Conservation (phyloP, 2,113 vertebrate genomes). For the Abramis brama region DNA sequence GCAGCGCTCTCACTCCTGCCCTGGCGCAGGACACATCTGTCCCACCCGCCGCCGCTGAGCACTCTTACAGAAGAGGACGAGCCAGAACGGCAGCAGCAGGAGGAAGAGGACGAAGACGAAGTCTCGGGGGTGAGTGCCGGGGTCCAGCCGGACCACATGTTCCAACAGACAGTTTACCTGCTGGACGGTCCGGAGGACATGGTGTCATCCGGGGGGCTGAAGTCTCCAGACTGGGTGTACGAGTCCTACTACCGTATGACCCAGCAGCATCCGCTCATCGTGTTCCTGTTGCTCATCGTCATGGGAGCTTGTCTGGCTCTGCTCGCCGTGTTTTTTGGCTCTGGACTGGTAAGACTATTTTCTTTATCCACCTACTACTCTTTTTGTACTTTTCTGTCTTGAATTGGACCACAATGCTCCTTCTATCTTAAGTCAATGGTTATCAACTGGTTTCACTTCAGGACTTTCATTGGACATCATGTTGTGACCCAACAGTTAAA, state of each 20-base stretch:
- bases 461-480: constrained; percentile 38
- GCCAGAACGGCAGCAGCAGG: constrained; percentile 39
- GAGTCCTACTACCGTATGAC: constrained; percentile 99
- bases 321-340: constrained; percentile 94
- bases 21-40: constrained; percentile 46
- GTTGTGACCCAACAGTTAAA: background rate
- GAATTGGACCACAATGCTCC: background rate
- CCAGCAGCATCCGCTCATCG: constrained; percentile 98
- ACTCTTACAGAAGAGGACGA: constrained; percentile 51
- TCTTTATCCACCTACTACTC: background rate
- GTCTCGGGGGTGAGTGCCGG: constrained; percentile 2
- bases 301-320: constrained; percentile 95
- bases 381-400: background rate
- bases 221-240: constrained; percentile 93
- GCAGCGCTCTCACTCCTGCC: constrained; percentile 59
- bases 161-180: constrained; percentile 74
- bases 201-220: constrained; percentile 70
- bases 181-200: constrained; percentile 73
- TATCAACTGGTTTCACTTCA: constrained; percentile 72
- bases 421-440: constrained; percentile 59
- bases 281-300: constrained; percentile 96
- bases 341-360: constrained; percentile 87
- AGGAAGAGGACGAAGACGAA: constrained; percentile 44
- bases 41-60: constrained; percentile 55
- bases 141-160: constrained; percentile 48